Base-by-base conservation (phyloP, 2,113 vertebrate species). In the Barbus barbus region DNA sequence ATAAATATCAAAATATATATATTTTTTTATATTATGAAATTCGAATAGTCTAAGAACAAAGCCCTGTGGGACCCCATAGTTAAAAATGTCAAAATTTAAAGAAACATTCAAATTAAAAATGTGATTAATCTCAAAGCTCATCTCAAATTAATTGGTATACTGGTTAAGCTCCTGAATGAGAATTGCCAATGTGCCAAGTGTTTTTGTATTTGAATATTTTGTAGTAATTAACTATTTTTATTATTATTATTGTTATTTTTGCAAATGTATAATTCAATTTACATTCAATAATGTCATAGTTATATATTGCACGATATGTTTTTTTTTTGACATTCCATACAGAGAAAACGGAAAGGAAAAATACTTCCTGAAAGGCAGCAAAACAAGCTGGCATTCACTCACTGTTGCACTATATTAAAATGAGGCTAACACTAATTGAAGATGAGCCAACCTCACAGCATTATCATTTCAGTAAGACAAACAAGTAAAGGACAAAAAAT, bases 391-490 rank as follows among this genome's bases (percentile, higher is more conserved):
- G 22, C 33, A 38, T 38, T 71, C 31, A 41, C 22, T 72, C 71
- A 26, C 5, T 16, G 60, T 28, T 63, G 67, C 9, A 5, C 31
- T 38, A 26, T 38, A 76, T 76, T 33, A 76, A 76, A 76, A 20
- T 0, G 0, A 76, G 46, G 16, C 26, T 76, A 76, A 53, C 26
- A 14, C 22, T 74, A 78, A 77, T 60, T 60, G 33, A 78, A 78
- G 58, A 41, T 28, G 16, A 79, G 58, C n/a, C 24, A 65, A 65
- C 36, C 78, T 79, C 36, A 79, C 13, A 13, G 58, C 38, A 79
- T 65, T 38, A 63, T 79, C 24, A 46, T 14, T 24, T 58, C 77
- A 63, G 26, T 65, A 36, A 51, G 4, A 28, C 33, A 24, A 79
- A 61, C 33, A 76, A 24, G 2, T 5, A 26, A 46, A 1, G 3